These are phyloP conservation scores for Oligia strigilis DNA, from an alignment of 2,888 invertebrate species.

Conservation along the genomic window DNA sequence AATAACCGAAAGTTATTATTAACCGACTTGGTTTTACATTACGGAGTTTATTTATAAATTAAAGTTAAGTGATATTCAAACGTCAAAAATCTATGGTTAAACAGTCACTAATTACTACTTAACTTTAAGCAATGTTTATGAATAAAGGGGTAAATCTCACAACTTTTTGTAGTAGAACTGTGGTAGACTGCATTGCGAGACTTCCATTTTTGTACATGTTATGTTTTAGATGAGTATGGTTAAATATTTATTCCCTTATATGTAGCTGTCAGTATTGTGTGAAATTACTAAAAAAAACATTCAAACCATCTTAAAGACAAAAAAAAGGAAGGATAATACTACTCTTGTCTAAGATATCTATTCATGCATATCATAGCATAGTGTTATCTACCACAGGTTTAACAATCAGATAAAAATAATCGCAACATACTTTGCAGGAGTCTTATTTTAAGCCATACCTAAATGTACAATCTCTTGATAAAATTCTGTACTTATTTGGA, in stretches of 20 bases:
- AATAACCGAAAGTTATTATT: not conserved
- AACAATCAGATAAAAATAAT: conserved; percentile 30
- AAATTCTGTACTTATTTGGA: not conserved
- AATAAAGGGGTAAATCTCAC: not conserved
- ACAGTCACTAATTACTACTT: no score
- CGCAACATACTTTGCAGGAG: not conserved
- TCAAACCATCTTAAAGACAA: no score
- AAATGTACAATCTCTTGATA: conserved; percentile 13
- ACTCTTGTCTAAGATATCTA: not conserved
- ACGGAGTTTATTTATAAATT: not conserved
- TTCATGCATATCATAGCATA: not conserved
- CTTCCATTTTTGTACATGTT: not conserved
- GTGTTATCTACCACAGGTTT: not conserved
- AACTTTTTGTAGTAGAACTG: not conserved
- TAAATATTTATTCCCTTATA: not conserved
- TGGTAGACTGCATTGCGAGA: not conserved
- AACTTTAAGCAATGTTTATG: no score
- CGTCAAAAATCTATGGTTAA: no score
- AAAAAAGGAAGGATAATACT: not conserved
- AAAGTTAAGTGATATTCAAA: no score
- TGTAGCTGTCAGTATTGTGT: no score
- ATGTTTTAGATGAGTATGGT: not conserved
- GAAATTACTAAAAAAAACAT: no score
- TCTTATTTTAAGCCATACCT: not conserved
- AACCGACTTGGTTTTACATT: not conserved